These are phyloP conservation scores for Cheirogaleus major DNA, from an alignment of 2,797 vertebrate genomes.

Conservation along the genomic window DNA sequence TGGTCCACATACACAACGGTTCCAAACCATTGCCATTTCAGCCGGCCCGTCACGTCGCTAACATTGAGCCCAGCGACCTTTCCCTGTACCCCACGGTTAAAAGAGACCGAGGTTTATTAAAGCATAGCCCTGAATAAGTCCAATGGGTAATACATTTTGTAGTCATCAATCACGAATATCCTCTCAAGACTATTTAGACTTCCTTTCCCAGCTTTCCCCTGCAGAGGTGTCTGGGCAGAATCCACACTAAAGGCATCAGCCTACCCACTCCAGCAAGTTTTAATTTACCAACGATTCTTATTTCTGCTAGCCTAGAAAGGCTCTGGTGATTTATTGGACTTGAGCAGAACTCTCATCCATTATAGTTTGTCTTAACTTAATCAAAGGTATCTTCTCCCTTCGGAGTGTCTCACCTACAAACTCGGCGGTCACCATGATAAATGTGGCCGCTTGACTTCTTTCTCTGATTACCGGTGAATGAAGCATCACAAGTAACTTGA, in stretches of 20 bases:
- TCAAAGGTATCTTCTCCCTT: slow-evolving; percentile 76
- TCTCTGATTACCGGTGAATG: slow-evolving; percentile 77
- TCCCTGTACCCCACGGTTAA: background rate
- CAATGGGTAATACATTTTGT: background rate
- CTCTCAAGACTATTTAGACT: background rate
- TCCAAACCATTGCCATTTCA: background rate
- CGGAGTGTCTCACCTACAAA: slow-evolving; percentile 63
- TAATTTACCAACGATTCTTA: slow-evolving; percentile 72
- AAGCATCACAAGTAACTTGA: slow-evolving; percentile 68
- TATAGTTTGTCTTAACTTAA: slow-evolving; percentile 79
- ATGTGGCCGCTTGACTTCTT: slow-evolving; percentile 72
- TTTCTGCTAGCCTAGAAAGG: slow-evolving; percentile 61
- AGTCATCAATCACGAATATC: slow-evolving; percentile 9
- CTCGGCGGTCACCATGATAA: slow-evolving; percentile 74
- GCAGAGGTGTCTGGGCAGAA: slow-evolving; percentile 3
- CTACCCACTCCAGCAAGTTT: slow-evolving; percentile 46
- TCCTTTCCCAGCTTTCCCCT: background rate
- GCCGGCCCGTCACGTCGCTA: background rate
- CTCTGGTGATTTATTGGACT: slow-evolving; percentile 74
- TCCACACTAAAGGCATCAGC: slow-evolving; percentile 36
- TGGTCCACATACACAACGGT: background rate
- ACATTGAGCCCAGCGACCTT: background rate
- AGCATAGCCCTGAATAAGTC: background rate
- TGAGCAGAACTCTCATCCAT: slow-evolving; percentile 74
- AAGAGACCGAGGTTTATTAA: slow-evolving; percentile 11